Conservation (phyloP, 2,113 vertebrate genomes). For the Leptocoma aspasia region DNA sequence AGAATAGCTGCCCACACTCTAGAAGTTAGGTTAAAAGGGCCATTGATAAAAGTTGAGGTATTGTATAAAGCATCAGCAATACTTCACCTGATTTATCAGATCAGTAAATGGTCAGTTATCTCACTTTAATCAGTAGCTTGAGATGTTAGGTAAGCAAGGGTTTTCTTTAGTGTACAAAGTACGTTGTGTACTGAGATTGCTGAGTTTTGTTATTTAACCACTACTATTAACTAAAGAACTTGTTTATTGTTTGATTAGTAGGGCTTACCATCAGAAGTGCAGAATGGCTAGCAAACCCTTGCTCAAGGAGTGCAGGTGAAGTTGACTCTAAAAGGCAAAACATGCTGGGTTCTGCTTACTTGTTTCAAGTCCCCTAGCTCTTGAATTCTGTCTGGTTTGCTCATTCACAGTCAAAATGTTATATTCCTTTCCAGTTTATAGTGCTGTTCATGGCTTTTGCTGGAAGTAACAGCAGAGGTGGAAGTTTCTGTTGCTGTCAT, state of each 20-base stretch:
- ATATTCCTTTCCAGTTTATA: not conserved
- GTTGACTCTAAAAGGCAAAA: not conserved
- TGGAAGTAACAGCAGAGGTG: not conserved
- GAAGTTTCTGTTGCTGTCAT: not conserved
- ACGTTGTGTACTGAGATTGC: not conserved
- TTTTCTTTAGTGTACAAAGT: not conserved
- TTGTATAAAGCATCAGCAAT: not conserved
- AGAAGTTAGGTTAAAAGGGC: not conserved
- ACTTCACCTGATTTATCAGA: not conserved
- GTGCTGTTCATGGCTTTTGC: not conserved
- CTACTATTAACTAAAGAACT: not conserved
- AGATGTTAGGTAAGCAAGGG: not conserved
- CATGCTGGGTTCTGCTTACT: not conserved
- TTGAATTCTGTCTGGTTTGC: not conserved
- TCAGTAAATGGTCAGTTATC: not conserved
- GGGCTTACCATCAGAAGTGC: not conserved
- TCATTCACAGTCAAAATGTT: not conserved
- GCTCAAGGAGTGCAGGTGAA: not conserved
- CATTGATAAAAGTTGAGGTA: not conserved
- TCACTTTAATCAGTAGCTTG: not conserved
- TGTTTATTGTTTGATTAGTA: not conserved
- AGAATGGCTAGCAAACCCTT: not conserved
- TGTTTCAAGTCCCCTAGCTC: not conserved
- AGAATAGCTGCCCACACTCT: not conserved
- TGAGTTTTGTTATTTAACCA: not conserved